These are phyloP conservation scores for Coendou prehensilis DNA, from an alignment of 2,797 vertebrate genomes.

Conservation along the genomic window DNA sequence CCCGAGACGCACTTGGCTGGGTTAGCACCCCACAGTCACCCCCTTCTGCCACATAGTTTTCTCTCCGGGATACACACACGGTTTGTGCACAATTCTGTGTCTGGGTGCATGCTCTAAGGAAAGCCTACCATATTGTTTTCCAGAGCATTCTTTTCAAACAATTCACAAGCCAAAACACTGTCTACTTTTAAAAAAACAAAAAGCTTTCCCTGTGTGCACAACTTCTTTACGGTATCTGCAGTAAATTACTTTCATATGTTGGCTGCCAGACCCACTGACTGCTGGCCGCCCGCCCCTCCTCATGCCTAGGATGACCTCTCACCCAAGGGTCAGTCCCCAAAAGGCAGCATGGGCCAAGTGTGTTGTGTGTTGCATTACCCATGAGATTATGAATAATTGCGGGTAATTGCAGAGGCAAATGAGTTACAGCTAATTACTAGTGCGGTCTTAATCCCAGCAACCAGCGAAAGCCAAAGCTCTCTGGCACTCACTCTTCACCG, in stretches of 20 bases:
- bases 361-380: constrained; percentile 29
- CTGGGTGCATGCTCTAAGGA: background rate
- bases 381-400: constrained; percentile 75
- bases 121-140: constrained; percentile 21
- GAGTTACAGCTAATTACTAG: constrained; percentile 75
- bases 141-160: constrained; percentile 55
- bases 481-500: background rate
- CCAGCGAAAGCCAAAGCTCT: constrained; percentile 54
- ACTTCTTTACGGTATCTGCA: constrained; percentile 16
- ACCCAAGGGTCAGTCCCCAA: constrained; percentile 28
- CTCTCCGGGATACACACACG: background rate
- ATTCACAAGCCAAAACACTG: constrained; percentile 13
- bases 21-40: background rate
- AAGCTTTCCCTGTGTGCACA: background rate
- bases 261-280: constrained; percentile 3
- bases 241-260: constrained; percentile 76
- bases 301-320: constrained; percentile 55
- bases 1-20: background rate
- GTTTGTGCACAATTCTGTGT: background rate
- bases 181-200: constrained; percentile 27
- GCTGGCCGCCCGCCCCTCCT: background rate
- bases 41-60: background rate
- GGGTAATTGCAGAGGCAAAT: constrained; percentile 72
- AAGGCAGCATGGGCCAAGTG: constrained; percentile 38
- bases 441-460: constrained; percentile 62